Evolutionary conservation across 2,888 invertebrate species (phyloP).

Genomic region (Philonicus albiceps): DNA sequence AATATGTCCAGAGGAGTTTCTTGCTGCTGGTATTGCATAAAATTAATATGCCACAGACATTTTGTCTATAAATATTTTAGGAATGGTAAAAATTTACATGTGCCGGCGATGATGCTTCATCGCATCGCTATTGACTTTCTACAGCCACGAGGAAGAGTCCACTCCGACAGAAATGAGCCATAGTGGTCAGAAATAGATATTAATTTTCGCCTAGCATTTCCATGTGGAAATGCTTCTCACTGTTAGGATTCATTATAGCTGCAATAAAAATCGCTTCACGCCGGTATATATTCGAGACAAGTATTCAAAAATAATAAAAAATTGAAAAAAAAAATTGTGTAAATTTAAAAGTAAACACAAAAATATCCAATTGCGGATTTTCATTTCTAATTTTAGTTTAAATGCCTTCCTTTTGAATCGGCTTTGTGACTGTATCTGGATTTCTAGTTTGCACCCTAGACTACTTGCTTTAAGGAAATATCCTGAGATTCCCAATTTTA

Average conservation of each 20-base stretch:
- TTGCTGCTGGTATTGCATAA: not conserved
- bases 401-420: not conserved
- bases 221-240: constrained; percentile 13
- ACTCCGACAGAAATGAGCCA: not conserved
- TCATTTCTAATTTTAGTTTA: not conserved
- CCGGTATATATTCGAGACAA: not conserved
- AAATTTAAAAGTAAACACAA: constrained; percentile 10
- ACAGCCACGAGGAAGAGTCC: not conserved
- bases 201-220: constrained; percentile 16
- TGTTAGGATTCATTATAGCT: not conserved
- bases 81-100: constrained; percentile 13
- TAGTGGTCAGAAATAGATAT: constrained; percentile 1
- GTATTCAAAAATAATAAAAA: not conserved
- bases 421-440: not conserved
- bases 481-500: not conserved
- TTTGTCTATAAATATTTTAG: constrained; percentile 17
- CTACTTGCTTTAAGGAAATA: not conserved
- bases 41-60: constrained; percentile 14
- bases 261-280: constrained; percentile 24
- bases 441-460: not conserved
- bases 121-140: not conserved
- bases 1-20: not conserved
- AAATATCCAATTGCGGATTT: not conserved
- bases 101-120: not conserved
- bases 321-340: not conserved